Evolutionary conservation across 2,888 invertebrate species (phyloP).

Genomic region (Siphonodentalium dalli): DNA sequence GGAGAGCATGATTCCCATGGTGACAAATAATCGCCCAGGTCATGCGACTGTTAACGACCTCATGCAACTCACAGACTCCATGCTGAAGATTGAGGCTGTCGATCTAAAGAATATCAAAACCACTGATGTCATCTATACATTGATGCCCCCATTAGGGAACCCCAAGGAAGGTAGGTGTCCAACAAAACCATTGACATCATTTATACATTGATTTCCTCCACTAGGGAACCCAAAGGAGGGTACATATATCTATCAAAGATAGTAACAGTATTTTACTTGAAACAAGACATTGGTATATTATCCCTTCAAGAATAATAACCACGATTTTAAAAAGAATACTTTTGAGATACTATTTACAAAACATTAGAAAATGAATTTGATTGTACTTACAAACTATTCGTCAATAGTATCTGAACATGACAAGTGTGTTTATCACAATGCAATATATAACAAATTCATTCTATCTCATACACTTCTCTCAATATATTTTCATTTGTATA

Average conservation of each 20-base stretch:
- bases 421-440: too few relatives aligned
- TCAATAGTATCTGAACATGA: too few relatives aligned
- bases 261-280: too few relatives aligned
- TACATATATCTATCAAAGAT: too few relatives aligned
- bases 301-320: too few relatives aligned
- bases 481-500: background rate
- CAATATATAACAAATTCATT: too few relatives aligned
- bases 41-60: conserved; percentile 31
- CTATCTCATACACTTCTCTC: background rate
- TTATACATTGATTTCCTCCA: background rate
- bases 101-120: conserved; percentile 22
- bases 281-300: too few relatives aligned
- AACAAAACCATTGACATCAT: background rate
- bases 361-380: too few relatives aligned
- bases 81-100: conserved; percentile 39
- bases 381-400: too few relatives aligned
- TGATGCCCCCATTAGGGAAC: conserved; percentile 47
- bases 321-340: too few relatives aligned
- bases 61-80: conserved; percentile 32
- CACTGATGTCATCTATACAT: conserved; percentile 46
- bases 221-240: too few relatives aligned
- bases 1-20: conserved; percentile 44
- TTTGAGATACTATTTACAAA: too few relatives aligned
- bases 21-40: conserved; percentile 44
- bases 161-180: conserved; percentile 45